Conservation (phyloP, 2,888 invertebrate species). For the Pollenia amentaria region DNA sequence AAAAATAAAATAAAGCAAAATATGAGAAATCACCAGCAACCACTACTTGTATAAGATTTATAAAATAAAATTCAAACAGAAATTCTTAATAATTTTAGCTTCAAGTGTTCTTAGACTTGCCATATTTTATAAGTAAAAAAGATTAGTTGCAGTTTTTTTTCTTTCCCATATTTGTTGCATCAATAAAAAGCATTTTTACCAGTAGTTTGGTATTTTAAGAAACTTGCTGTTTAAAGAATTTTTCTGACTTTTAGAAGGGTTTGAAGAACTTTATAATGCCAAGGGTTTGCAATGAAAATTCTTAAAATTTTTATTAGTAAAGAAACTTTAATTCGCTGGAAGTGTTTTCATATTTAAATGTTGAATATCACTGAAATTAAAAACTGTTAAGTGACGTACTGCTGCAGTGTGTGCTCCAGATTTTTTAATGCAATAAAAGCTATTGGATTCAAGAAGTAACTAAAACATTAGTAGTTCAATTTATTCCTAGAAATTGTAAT, state of each 20-base stretch:
- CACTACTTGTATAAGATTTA: slow-evolving; percentile 38
- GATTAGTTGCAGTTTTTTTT: slow-evolving; percentile 15
- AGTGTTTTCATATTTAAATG: background rate
- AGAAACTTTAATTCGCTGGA: background rate
- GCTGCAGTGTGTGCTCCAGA: too few species aligned
- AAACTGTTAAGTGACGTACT: too few species aligned
- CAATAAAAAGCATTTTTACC: slow-evolving; percentile 23
- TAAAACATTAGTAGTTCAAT: too few species aligned
- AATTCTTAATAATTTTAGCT: slow-evolving; percentile 61
- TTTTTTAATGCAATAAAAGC: too few species aligned
- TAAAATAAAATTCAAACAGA: slow-evolving; percentile 16
- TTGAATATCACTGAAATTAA: too few species aligned
- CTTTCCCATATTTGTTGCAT: background rate
- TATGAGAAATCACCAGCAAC: slow-evolving; percentile 43
- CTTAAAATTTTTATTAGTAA: background rate
- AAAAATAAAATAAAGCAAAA: slow-evolving; percentile 1
- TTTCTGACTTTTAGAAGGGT: background rate
- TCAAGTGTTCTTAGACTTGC: slow-evolving; percentile 48
- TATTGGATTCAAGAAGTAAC: too few species aligned
- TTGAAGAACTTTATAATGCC: background rate
- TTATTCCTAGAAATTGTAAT: too few species aligned
- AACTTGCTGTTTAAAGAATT: slow-evolving; percentile 13
- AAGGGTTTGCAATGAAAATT: background rate
- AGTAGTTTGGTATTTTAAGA: slow-evolving; percentile 24
- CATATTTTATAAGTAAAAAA: slow-evolving; percentile 29